Conservation (phyloP, 2,113 vertebrate species). For the Lampris incognitus region DNA sequence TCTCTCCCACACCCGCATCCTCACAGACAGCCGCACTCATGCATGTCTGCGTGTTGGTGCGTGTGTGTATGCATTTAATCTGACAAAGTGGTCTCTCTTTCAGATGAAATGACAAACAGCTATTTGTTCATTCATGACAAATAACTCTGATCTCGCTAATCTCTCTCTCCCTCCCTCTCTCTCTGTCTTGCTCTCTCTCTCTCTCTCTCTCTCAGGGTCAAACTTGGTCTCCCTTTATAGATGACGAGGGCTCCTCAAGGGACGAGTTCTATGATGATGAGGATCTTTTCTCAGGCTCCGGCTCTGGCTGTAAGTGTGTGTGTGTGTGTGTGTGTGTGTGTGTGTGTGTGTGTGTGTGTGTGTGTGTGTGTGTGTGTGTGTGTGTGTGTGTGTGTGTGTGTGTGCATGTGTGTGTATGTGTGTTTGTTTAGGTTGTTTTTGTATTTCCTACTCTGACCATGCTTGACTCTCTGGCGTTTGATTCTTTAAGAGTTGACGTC, state of each 20-base stretch:
- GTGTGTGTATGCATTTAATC: slow-evolving; percentile 61
- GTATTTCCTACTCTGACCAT: too few species aligned
- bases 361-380: slow-evolving; percentile 1
- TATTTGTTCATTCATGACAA: slow-evolving; percentile 36
- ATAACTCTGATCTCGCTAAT: slow-evolving; percentile 51
- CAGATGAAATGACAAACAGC: slow-evolving; percentile 59
- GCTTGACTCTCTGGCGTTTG: slow-evolving; percentile 41
- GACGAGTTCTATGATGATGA: slow-evolving; percentile 82
- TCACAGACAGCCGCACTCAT: slow-evolving; percentile 21
- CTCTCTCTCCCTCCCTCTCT: slow-evolving; percentile 24
- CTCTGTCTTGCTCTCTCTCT: not conserved
- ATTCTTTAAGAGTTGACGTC: slow-evolving; percentile 60
- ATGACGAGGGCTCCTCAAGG: slow-evolving; percentile 79
- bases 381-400: slow-evolving; percentile 30
- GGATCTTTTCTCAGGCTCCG: slow-evolving; percentile 84
- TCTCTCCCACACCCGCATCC: slow-evolving; percentile 3
- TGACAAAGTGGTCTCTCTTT: slow-evolving; percentile 66
- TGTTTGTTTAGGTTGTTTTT: too few species aligned
- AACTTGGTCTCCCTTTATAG: slow-evolving; percentile 57
- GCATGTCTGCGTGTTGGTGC: slow-evolving; percentile 30
- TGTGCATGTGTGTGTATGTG: not conserved
- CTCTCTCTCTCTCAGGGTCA: slow-evolving; percentile 72
- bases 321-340: slow-evolving; percentile 15
- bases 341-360: slow-evolving; percentile 12
- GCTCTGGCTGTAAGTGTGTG: slow-evolving; percentile 84